Evolutionary conservation across 2,888 invertebrate species (phyloP), one percentile per base, ranked within the genome.

Genomic region (Volucella inflata): DNA sequence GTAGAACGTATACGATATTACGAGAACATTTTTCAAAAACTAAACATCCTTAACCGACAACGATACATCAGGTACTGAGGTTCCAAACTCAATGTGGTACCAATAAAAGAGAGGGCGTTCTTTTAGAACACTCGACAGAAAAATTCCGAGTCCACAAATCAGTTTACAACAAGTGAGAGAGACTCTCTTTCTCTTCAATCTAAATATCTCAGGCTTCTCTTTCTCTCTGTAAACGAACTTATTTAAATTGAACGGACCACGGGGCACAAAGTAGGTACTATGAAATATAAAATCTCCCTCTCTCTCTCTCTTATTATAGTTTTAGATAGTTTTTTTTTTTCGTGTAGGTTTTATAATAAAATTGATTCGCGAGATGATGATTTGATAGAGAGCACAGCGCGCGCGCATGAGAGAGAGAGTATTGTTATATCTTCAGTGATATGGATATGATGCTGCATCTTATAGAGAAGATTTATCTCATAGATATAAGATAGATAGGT

Each of bases 41-140:
- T 21, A n/a, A 64, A 84, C 80, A 70, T 79, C 79, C 79, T 55
- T 72, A 76, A 65, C 67, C 80, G 71, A 77, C 85, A 81, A 64
- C 85, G 76, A 72, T 50, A 85, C 76, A 59, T 81, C 71, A 85
- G 76, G 76, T 85, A 85, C 85, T 85, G 81, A 77, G 64, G 67
- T 70, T 51, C 30, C 36, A 81, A 72, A 68, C 53, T 21, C 67
- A 72, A 72, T 71, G 85, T 81, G 77, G 76, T 64, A 62, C 71
- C 72, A 77, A 81, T 85, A 85, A 76, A 85, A 85, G 85, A 85
- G 85, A 67, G 70, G 81, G 67, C 76, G 71, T 81, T 81, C 81
- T 80, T 81, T 85, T 80, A 80, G 81, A 81, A 85, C 48, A 51
- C n/a, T 14, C 4, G 12, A 30, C 48, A 46, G 2, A 42, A 44